Evolutionary conservation across 2,888 invertebrate genomes (phyloP).

Genomic region (Teleiodes luculella): DNA sequence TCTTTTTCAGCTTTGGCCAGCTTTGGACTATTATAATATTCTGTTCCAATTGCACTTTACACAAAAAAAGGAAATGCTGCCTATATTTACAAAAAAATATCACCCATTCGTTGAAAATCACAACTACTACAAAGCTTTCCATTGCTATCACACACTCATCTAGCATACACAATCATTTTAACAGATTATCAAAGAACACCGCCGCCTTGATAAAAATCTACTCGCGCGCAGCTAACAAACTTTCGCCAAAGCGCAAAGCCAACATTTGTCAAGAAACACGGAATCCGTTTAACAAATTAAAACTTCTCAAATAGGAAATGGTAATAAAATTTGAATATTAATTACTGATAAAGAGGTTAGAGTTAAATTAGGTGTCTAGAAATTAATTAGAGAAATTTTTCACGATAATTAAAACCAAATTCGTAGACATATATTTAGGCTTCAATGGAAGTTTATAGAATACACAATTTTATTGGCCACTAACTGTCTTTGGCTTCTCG

Average conservation of each 20-base stretch:
- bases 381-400: not conserved
- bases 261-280: not conserved
- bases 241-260: not conserved
- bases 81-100: not conserved
- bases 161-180: slow-evolving; percentile 24
- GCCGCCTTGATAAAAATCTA: slow-evolving; percentile 19
- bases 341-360: not conserved
- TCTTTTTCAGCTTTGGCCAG: too few species aligned
- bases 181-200: slow-evolving; percentile 24
- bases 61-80: not conserved
- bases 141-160: slow-evolving; percentile 25
- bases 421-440: not conserved
- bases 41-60: too few species aligned
- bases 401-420: not conserved
- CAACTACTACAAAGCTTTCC: slow-evolving; percentile 19
- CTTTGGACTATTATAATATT: too few species aligned
- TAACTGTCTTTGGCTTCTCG: too few species aligned
- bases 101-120: not conserved
- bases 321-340: slow-evolving; percentile 1
- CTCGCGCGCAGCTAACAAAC: not conserved
- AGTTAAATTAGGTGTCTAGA: not conserved
- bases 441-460: too few species aligned
- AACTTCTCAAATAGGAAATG: not conserved
- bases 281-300: not conserved
- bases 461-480: too few species aligned